These are phyloP conservation scores for Chesias legatella DNA, from an alignment of 2,888 invertebrate species.

Conservation along the genomic window DNA sequence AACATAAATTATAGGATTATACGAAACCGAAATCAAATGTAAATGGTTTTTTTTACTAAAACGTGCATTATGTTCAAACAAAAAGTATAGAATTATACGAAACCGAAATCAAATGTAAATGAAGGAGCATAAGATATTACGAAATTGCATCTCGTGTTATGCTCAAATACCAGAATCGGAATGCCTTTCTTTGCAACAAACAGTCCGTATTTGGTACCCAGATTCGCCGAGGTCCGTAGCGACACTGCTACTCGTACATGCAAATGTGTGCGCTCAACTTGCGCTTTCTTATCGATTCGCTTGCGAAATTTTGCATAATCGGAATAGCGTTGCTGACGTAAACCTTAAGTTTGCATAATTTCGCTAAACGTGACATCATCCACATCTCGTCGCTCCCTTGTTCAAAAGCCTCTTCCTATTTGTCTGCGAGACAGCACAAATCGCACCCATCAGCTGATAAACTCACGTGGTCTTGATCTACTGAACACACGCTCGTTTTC, in stretches of 20 bases:
- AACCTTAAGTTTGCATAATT: constrained; percentile 38
- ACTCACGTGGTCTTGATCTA: constrained; percentile 9
- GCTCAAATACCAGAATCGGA: constrained; percentile 34
- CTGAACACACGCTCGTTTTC: constrained; percentile 3
- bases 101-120: constrained; percentile 5
- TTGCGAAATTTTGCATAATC: constrained; percentile 38
- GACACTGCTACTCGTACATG: constrained; percentile 28
- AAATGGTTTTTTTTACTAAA: no score
- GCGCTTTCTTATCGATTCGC: constrained; percentile 29
- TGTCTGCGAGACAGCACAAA: constrained; percentile 1
- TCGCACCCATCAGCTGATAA: constrained; percentile 5
- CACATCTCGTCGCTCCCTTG: constrained; percentile 19
- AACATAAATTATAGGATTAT: no score
- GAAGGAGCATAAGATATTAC: constrained; percentile 7
- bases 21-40: no score
- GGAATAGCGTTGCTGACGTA: constrained; percentile 33
- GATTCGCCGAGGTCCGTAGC: constrained; percentile 15
- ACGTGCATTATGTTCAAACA: no score
- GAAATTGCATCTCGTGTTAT: constrained; percentile 6
- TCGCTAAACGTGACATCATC: constrained; percentile 39
- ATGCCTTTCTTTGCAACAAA: constrained; percentile 38
- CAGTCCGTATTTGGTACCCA: constrained; percentile 27
- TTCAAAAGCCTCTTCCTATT: constrained; percentile 14
- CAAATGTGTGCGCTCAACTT: constrained; percentile 28
- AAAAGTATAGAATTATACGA: no score